Evolutionary conservation across 2,888 invertebrate genomes (phyloP), one percentile per base, ranked within the genome.

Genomic region (Acanthosepion lycidas): DNA sequence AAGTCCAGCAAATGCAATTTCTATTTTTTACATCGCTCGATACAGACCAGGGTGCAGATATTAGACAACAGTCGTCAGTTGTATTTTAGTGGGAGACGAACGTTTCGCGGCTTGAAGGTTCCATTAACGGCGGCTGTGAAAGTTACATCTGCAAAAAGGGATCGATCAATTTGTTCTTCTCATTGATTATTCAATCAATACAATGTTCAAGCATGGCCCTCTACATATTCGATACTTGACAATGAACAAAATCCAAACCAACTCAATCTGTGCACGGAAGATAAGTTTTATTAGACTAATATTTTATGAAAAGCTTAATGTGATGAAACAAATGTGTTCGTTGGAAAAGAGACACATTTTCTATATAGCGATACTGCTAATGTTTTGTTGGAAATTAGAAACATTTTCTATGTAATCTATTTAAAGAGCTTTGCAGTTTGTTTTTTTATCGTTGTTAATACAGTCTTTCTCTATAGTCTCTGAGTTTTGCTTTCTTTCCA

Each of bases 151-250:
- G 59, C 59, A 18, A 59, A 59, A 59, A n/a, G 5, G n/a, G 3
- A n/a, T 42, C 12, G 18, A n/a, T 78, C 78, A n/a, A 78, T 2
- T 42, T 78, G 78, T 78, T 78, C 78, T 12, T 78, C 15, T 78
- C 20, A 78, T 78, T 78, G 78, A 78, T 78, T 78, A 78, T 78
- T 78, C n/a, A 78, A 78, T 78, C 78, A 78, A 78, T 78, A 78
- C 15, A 0, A 78, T 78, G 78, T 78, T 78, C 78, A 12, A 9
- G 78, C n/a, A 12, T 78, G 15, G 78, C n/a, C n/a, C n/a, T n/a
- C 12, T n/a, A n/a, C 78, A 15, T 12, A 78, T 78, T 78, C 78
- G 12, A 78, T 78, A 9, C 12, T n/a, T n/a, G 78, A 78, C 78
- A 78, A 78, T 9, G 78, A 78, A 78, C n/a, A 59, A 23, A 59